Percentiles rank a stretch among this genome's conserved stretches.
These are phyloP conservation scores for Caenorhabditis tropicalis DNA, from an alignment of 1,140 invertebrate species.

Conservation along the genomic window DNA sequence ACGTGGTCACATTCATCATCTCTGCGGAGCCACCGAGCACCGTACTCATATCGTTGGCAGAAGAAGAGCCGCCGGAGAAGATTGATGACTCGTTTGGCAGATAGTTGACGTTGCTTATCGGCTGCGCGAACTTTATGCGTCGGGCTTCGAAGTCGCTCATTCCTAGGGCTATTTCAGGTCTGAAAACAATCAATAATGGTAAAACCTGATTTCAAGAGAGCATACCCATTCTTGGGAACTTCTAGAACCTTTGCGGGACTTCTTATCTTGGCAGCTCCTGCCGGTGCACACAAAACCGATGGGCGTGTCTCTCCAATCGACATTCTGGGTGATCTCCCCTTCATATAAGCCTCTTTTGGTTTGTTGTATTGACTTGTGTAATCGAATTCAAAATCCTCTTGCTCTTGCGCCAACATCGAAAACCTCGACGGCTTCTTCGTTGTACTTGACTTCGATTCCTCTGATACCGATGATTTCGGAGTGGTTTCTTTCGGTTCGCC, in stretches of 20 bases:
- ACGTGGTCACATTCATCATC: slow-evolving; percentile 32
- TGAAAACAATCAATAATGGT: not conserved
- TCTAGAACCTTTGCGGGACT: not conserved
- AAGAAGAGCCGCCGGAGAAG: slow-evolving; percentile 22
- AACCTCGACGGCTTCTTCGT: not conserved
- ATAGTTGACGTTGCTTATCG: not conserved
- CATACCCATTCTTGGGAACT: not conserved
- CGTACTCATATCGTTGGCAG: not conserved
- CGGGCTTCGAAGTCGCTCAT: not conserved
- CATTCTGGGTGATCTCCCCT: slow-evolving; percentile 22
- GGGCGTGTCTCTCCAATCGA: slow-evolving; percentile 22
- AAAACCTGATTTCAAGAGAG: no score
- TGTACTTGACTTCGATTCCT: not conserved
- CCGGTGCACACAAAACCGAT: not conserved
- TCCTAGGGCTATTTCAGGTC: not conserved
- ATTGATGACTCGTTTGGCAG: slow-evolving; percentile 17
- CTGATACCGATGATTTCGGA: not conserved
- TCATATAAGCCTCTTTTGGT: slow-evolving; percentile 30
- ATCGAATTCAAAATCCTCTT: not conserved
- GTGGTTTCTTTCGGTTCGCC: not conserved
- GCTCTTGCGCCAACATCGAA: slow-evolving; percentile 17
- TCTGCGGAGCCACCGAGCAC: slow-evolving; percentile 20
- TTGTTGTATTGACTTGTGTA: not conserved
- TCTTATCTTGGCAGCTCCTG: not conserved
- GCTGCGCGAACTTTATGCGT: slow-evolving; percentile 14